A percentile compares a stretch with the other conserved stretches of the same genome.
Conservation (phyloP, 1,140 invertebrate genomes). For the Aporrectodea caliginosa region DNA sequence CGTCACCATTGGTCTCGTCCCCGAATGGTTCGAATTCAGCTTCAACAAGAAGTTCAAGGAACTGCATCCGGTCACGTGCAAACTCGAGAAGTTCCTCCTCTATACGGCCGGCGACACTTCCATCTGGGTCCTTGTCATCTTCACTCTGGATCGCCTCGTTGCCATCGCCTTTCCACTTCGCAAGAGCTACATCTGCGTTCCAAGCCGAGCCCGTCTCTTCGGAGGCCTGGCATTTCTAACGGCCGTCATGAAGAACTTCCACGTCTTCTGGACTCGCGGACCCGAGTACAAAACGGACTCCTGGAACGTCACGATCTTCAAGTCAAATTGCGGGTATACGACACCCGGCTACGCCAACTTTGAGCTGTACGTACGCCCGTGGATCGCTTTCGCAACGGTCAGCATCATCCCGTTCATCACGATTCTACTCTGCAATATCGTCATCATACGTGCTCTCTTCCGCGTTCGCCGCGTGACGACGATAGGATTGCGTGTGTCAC, state of each 20-base stretch:
- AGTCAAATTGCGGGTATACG: constrained; percentile 4
- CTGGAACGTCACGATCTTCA: background rate
- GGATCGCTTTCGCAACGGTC: background rate
- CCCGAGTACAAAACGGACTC: constrained; percentile 13
- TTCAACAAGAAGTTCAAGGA: constrained; percentile 25
- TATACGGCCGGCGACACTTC: constrained; percentile 30
- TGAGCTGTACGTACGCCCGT: background rate
- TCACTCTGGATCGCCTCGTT: constrained; percentile 37
- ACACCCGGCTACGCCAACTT: constrained; percentile 12
- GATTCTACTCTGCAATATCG: constrained; percentile 16
- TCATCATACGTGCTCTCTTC: constrained; percentile 16
- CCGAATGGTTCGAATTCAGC: constrained; percentile 30
- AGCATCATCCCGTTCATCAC: background rate
- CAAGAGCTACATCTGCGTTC: constrained; percentile 9
- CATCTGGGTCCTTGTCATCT: constrained; percentile 36
- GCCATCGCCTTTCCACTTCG: constrained; percentile 36
- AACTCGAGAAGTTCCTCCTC: constrained; percentile 34
- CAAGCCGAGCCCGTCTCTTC: constrained; percentile 11
- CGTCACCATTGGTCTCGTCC: constrained; percentile 28
- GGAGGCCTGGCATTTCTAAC: background rate
- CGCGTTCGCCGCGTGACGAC: background rate
- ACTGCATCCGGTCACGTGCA: constrained; percentile 31
- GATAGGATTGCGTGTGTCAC: background rate
- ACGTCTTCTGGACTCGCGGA: constrained; percentile 32
- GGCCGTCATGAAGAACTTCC: constrained; percentile 27